Conservation (phyloP, 1,140 invertebrate species). For the Pararge aegeria region DNA sequence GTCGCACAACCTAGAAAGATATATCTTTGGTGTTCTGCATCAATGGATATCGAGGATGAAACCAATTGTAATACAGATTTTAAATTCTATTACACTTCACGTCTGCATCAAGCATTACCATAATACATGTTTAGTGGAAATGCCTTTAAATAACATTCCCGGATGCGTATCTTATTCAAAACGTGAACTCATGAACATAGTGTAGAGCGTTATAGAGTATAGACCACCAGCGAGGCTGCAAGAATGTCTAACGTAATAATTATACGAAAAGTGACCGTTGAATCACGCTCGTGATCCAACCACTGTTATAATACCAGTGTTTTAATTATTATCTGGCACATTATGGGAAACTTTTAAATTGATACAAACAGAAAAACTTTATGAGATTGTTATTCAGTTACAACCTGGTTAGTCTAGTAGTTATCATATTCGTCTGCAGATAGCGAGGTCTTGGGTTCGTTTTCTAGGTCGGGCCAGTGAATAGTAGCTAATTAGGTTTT, state of each 20-base stretch:
- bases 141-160: slow-evolving; percentile 36
- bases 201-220: slow-evolving; percentile 17
- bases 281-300: slow-evolving; percentile 10
- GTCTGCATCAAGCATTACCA: slow-evolving; percentile 38
- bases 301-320: not conserved
- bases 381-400: slow-evolving; percentile 3
- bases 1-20: not conserved
- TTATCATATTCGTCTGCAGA: too few relatives aligned
- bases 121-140: slow-evolving; percentile 45
- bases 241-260: slow-evolving; percentile 19
- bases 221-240: slow-evolving; percentile 25
- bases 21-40: not conserved
- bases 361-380: too few relatives aligned
- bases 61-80: slow-evolving; percentile 39
- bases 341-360: not conserved
- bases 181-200: slow-evolving; percentile 29
- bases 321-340: not conserved
- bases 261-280: slow-evolving; percentile 21
- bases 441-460: too few relatives aligned
- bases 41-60: slow-evolving; percentile 31
- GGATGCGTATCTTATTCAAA: slow-evolving; percentile 38
- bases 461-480: too few relatives aligned
- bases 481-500: too few relatives aligned
- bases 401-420: too few relatives aligned
- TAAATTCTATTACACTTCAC: slow-evolving; percentile 43